Evolutionary conservation across 2,888 invertebrate species (phyloP).

Genomic region (Eutolmus rufibarbis): DNA sequence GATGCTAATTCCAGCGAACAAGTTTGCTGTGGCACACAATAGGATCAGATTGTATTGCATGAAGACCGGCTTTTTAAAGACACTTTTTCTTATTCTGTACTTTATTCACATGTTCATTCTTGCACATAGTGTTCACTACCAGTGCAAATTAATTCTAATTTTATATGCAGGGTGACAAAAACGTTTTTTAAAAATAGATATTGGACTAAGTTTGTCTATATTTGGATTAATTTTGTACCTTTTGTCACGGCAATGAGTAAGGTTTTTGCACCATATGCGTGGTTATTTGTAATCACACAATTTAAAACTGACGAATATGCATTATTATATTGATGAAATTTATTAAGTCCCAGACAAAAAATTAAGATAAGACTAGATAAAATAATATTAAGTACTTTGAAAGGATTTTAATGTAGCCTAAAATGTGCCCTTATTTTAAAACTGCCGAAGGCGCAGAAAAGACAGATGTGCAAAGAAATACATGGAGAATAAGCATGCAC

Average conservation of each 20-base stretch:
- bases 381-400: too few species aligned
- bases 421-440: too few species aligned
- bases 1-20: constrained; percentile 19
- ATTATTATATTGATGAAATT: too few species aligned
- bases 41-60: constrained; percentile 4
- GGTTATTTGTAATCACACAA: too few species aligned
- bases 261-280: too few species aligned
- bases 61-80: not conserved
- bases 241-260: not conserved
- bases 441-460: too few species aligned
- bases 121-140: not conserved
- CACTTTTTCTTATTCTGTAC: not conserved
- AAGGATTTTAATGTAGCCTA: too few species aligned
- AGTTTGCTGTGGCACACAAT: constrained; percentile 20
- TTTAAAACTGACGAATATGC: too few species aligned
- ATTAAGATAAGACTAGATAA: too few species aligned
- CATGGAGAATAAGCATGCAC: too few species aligned
- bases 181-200: not conserved
- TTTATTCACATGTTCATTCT: not conserved
- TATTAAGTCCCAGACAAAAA: too few species aligned
- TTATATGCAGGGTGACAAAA: not conserved
- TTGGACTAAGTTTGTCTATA: not conserved
- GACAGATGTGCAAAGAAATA: too few species aligned
- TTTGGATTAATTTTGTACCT: not conserved
- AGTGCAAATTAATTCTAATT: not conserved